Conservation (phyloP, 1,140 invertebrate species). For the Cataglyphis hispanica region DNA sequence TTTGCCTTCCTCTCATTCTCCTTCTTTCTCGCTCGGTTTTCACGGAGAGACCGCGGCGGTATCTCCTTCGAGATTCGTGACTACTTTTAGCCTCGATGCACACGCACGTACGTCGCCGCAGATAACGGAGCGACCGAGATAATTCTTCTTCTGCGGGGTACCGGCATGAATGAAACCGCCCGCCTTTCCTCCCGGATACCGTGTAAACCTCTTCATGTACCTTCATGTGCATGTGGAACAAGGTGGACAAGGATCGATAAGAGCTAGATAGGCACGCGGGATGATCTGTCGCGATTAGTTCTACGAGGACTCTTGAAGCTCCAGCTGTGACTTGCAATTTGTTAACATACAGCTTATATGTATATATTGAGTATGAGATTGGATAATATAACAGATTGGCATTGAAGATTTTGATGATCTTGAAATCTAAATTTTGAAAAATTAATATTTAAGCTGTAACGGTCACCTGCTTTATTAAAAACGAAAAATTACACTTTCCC, state of each 20-base stretch:
- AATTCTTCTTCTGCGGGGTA: constrained; percentile 70
- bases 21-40: constrained; percentile 19
- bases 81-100: constrained; percentile 64
- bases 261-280: constrained; percentile 44
- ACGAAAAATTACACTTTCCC: not conserved
- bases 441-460: not conserved
- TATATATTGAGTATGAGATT: not conserved
- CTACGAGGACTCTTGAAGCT: not conserved
- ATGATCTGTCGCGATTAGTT: constrained; percentile 61
- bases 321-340: constrained; percentile 46
- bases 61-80: constrained; percentile 72
- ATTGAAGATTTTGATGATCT: not conserved
- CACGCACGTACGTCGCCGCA: constrained; percentile 72
- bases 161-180: constrained; percentile 74
- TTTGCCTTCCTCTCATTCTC: not conserved
- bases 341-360: constrained; percentile 13
- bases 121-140: constrained; percentile 73
- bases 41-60: constrained; percentile 61
- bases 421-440: not conserved
- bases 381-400: not conserved
- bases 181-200: constrained; percentile 26
- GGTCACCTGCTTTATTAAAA: not conserved
- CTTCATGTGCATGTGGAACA: constrained; percentile 36
- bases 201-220: constrained; percentile 10
- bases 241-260: constrained; percentile 71